Evolutionary conservation across 2,888 invertebrate species (phyloP).

Genomic region (Acronicta alni): DNA sequence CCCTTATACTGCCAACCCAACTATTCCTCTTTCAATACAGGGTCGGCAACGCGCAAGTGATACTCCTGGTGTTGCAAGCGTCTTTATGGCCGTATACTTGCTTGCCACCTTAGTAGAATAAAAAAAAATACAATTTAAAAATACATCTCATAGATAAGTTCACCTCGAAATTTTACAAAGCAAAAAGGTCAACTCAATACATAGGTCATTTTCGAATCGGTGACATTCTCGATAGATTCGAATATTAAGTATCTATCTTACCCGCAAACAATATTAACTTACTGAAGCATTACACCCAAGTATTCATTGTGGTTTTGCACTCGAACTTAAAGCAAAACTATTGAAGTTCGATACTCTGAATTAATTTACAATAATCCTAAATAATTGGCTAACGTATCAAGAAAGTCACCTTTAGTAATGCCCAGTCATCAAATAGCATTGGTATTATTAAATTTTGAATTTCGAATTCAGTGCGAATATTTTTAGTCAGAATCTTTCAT

Average conservation of each 20-base stretch:
- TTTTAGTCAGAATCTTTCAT: conserved; percentile 22
- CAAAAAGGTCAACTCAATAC: conserved; percentile 22
- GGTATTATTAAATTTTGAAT: conserved; percentile 21
- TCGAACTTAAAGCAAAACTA: neutral
- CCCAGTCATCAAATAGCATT: conserved; percentile 19
- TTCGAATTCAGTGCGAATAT: conserved; percentile 40
- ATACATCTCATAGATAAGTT: conserved; percentile 5
- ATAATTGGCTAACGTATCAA: conserved; percentile 5
- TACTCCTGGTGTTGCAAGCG: too few relatives aligned
- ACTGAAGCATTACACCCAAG: conserved; percentile 14
- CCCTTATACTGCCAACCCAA: too few relatives aligned
- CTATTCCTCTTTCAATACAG: too few relatives aligned
- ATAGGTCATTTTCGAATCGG: neutral
- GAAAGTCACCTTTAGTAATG: conserved; percentile 11
- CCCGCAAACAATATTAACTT: conserved; percentile 32
- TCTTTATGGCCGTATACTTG: too few relatives aligned
- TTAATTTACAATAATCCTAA: neutral
- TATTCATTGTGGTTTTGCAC: conserved; percentile 25
- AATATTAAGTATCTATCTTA: conserved; percentile 28
- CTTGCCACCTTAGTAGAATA: too few relatives aligned
- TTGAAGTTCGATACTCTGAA: conserved; percentile 1
- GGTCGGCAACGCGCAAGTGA: too few relatives aligned
- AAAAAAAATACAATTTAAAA: too few relatives aligned
- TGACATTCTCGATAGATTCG: conserved; percentile 16
- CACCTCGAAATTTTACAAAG: conserved; percentile 19